Base-by-base conservation (phyloP, 2,888 invertebrate genomes). In the Myopa testacea region DNA sequence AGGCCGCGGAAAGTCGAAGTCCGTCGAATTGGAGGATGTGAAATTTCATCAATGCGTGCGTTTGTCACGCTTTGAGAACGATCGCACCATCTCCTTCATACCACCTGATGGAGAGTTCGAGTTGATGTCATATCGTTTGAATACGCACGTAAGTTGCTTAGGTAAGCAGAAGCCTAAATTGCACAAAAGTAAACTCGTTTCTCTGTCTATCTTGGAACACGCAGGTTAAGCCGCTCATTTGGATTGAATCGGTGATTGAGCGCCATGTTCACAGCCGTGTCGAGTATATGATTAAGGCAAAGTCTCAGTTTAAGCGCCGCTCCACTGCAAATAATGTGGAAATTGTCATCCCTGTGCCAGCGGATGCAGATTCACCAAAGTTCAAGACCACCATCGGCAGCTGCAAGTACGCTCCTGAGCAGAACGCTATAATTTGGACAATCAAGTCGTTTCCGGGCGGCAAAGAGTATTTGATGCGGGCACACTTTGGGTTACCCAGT, bases 81-180 rank as follows among this genome's bases (percentile, higher is more conserved):
- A 99, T 88, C 93, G 99, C 77, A 99, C 99, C 0, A 98, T 98
- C 84, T 98, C 97, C 0, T 99, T 99, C 88, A 98, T 99, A 86
- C 99, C 99, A 77, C 99, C 99, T 0, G 99, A 99, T 91, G 99
- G 99, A 26, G 99, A 99, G 89, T 99, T 99, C 91, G 99, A 99
- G 88, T 90, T 99, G 78, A 99, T 99, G 98, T 98, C 98, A 0
- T 99, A 99, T 88, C 93, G 98, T 76, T 91, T 99, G 55, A 98
- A 97, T 88, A 99, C 98, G 19, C 98, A 98, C 89, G 98, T 96
- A 40, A 87, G 83, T 84, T 78, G 62, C 62, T 62, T 62, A 26
- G 26, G 26, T 26, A 26, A 62, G 62, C 58, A 8, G 19, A 38
- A 50, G 19, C 67, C 14, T 52, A 55, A 19, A 65, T 6, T 55